phyloP scores from a whole-genome alignment of 2,797 vertebrate species.

The Anguilla anguilla region DNA sequence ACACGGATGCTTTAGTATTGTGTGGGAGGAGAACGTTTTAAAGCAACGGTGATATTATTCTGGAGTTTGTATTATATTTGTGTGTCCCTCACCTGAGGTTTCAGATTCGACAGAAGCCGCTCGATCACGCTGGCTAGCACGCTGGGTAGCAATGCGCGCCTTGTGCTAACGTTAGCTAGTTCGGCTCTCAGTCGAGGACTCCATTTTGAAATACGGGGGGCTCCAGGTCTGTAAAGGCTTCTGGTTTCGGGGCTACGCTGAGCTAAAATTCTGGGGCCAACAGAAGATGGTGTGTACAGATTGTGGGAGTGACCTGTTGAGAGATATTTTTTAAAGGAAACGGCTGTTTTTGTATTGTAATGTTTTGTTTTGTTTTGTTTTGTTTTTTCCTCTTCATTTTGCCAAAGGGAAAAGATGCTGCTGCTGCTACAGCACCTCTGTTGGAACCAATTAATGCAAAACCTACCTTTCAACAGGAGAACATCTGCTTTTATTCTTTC shows the following conservation, averaged over 20 bases:
- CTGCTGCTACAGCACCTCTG: background rate
- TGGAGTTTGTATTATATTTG: background rate
- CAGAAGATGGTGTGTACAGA: background rate
- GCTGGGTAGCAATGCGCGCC: background rate
- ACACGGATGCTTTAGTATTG: background rate
- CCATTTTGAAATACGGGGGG: background rate
- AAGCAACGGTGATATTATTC: background rate
- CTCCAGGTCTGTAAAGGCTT: background rate
- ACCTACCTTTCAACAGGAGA: background rate
- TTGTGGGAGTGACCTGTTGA: background rate
- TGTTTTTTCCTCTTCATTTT: background rate
- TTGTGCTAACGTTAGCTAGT: background rate
- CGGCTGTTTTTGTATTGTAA: background rate
- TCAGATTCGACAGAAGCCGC: background rate
- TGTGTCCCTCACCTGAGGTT: background rate
- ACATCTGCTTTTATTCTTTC: background rate
- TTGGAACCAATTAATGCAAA: slow-evolving; percentile 11
- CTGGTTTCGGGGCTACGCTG: background rate
- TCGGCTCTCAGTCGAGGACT: background rate
- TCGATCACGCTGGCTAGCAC: background rate
- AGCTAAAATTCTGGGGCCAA: background rate
- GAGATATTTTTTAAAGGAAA: background rate
- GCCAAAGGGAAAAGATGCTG: slow-evolving; percentile 12
- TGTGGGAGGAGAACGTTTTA: background rate
- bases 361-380: background rate